A percentile compares a stretch with the other conserved stretches of the same genome.
Conservation (phyloP, 2,113 vertebrate genomes). For the Aix galericulata region DNA sequence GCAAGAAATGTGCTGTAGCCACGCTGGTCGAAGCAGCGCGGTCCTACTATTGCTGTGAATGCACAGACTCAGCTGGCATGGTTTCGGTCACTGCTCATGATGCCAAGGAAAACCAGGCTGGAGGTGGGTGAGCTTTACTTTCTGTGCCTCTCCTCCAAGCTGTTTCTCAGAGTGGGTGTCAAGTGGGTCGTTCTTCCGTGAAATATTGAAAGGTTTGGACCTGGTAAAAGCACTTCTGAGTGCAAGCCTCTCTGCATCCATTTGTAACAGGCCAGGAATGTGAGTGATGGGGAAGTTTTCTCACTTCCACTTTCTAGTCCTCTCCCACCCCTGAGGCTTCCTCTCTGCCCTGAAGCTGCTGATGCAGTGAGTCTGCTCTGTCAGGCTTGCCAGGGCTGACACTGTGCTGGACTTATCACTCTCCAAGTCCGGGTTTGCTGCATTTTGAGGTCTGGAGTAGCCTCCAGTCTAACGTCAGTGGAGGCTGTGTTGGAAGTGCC, state of each 20-base stretch:
- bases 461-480: accelerated
- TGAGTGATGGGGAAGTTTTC: not conserved
- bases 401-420: not conserved
- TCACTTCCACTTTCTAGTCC: not conserved
- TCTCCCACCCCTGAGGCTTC: not conserved
- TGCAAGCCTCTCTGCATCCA: not conserved
- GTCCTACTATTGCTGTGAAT: not conserved
- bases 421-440: not conserved
- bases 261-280: not conserved
- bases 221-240: slow-evolving; percentile 5
- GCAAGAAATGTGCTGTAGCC: not conserved
- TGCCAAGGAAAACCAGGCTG: not conserved
- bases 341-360: not conserved
- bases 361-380: not conserved
- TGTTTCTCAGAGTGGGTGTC: slow-evolving; percentile 17
- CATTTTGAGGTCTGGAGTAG: not conserved
- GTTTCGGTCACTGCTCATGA: not conserved
- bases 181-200: not conserved
- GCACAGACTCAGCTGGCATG: not conserved
- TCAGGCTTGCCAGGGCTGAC: not conserved
- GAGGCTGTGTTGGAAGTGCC: not conserved
- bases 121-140: not conserved
- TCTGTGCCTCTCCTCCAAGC: not conserved
- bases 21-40: accelerated
- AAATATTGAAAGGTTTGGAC: slow-evolving; percentile 12